Base-by-base conservation (phyloP, 92 coral and sea anemone species). In the Epizoanthus scotinus region DNA sequence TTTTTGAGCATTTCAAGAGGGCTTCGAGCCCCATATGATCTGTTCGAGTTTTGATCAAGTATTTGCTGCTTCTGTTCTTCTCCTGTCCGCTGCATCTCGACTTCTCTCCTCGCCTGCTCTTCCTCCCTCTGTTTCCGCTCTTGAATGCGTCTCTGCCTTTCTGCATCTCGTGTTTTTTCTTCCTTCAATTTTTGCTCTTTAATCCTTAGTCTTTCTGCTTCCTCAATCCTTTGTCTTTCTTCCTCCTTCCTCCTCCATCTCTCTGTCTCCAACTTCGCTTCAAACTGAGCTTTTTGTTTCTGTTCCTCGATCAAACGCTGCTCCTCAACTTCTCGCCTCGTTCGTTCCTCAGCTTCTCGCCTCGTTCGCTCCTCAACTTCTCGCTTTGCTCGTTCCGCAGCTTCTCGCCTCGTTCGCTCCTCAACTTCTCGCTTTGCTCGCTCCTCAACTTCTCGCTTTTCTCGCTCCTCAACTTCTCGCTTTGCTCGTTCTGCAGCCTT, bases 1-100 rank as follows among this genome's bases (percentile, higher is more conserved):
- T 78, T 82, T n/a, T 77, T 71, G 57, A 81, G 68, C 28, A 74
- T 85, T 61, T 79, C 78, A 26, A 85, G 86, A 52, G 81, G 84
- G 55, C 77, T 73, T 12, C 61, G 69, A 29, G 85, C 38, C 34
- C 65, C 70, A 24, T 29, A 34, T 2, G 28, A 18, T 47, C 38
- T 44, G 44, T 86, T 82, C 29, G 67, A 15, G 55, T 83, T 71
- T 22, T 61, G 55, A 57, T 82, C 77, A 64, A 53, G 38, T 3
- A 31, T 29, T 28, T 55, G 66, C 20, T 81, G 69, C 36, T 57
- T 82, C 26, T 72, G 31, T 36, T 78, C 74, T 20, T 84, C 89
- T 2, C 36, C 67, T 60, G 67, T 67, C 40, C 29, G 36, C 52
- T 79, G 40, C 25, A 74, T 83, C 67, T 85, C 88, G 20, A 24